Evolutionary conservation across 92 coral and sea anemone genomes (phyloP).

Genomic region (Siderastrea siderea): DNA sequence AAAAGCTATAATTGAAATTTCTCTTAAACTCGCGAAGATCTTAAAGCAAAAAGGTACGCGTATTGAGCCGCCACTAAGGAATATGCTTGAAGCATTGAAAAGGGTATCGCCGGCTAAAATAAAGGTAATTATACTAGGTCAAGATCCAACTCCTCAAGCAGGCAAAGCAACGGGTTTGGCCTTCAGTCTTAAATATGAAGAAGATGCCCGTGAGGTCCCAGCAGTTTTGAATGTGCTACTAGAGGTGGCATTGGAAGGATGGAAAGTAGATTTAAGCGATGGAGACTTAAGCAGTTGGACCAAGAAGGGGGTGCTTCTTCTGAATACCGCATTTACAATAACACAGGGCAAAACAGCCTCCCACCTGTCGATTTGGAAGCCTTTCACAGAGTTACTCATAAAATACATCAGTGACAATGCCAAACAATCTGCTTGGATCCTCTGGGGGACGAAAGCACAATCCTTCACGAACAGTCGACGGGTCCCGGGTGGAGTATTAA

Average conservation of each 20-base stretch:
- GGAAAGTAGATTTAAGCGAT: background rate
- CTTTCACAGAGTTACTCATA: background rate
- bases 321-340: background rate
- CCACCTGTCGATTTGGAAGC: background rate
- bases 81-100: background rate
- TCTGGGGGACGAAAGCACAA: background rate
- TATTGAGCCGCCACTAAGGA: background rate
- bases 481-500: background rate
- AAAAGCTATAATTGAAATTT: background rate
- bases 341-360: background rate
- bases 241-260: background rate
- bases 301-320: background rate
- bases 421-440: background rate
- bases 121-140: constrained; percentile 30
- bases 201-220: background rate
- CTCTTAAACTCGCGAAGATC: background rate
- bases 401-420: background rate
- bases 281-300: background rate
- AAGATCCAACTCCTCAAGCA: background rate
- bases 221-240: background rate
- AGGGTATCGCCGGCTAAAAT: constrained; percentile 8
- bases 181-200: background rate
- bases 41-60: background rate
- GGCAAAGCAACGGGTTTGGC: background rate
- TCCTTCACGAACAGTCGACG: background rate